Percentiles rank a stretch among this genome's conserved stretches.
These are phyloP conservation scores for Dreissena polymorpha DNA, from an alignment of 1,140 invertebrate species.

Conservation along the genomic window DNA sequence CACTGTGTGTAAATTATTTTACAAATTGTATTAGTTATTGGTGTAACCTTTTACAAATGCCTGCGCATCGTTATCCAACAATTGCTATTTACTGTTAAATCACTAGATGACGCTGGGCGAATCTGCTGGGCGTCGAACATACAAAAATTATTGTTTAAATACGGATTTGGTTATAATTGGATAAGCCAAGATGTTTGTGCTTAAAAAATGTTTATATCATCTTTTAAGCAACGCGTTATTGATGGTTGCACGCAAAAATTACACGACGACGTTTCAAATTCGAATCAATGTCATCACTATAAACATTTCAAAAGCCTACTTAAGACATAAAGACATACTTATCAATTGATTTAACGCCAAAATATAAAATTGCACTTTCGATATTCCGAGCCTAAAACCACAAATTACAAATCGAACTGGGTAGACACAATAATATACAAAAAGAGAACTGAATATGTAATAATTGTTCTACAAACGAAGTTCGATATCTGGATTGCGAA, in stretches of 20 bases:
- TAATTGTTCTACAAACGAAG: background rate
- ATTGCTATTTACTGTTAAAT: conserved; percentile 38
- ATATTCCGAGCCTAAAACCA: conserved; percentile 18
- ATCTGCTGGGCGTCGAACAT: conserved; percentile 6
- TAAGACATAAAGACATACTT: conserved; percentile 5
- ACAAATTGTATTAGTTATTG: conserved; percentile 37
- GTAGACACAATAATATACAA: conserved; percentile 12
- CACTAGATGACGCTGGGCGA: conserved; percentile 15
- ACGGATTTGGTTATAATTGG: conserved; percentile 29
- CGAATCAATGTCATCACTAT: conserved; percentile 10
- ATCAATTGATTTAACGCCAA: background rate
- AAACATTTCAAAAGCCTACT: conserved; percentile 2
- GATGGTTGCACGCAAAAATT: conserved; percentile 20
- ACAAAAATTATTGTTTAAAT: conserved; percentile 14
- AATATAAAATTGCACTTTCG: background rate
- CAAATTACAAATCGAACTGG: conserved; percentile 9
- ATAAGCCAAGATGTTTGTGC: conserved; percentile 5
- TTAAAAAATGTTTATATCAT: background rate
- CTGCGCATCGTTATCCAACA: conserved; percentile 6
- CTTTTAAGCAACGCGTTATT: conserved; percentile 31
- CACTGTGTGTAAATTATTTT: conserved; percentile 6
- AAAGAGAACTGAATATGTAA: background rate
- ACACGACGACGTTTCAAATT: background rate
- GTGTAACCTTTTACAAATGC: conserved; percentile 39
- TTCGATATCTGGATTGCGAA: too few species aligned